Evolutionary conservation across 2,797 vertebrate species (phyloP).

Genomic region (Gymnoscopelus braueri): DNA sequence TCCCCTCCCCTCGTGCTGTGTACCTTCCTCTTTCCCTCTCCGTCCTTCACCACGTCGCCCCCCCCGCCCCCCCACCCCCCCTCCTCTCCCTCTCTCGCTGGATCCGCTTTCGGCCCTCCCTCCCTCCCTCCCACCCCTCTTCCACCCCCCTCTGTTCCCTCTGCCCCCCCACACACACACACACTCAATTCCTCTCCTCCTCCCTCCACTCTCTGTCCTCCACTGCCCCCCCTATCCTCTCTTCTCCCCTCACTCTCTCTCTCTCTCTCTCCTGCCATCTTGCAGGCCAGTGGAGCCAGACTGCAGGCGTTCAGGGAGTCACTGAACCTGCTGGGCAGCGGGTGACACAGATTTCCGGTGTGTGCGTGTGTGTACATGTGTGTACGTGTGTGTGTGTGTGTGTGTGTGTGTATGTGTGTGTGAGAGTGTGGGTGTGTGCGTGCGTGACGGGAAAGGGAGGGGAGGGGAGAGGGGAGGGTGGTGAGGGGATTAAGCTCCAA

Average conservation of each 20-base stretch:
- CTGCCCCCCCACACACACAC: background rate
- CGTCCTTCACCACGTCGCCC: background rate
- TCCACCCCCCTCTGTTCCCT: background rate
- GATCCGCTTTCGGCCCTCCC: conserved; percentile 60
- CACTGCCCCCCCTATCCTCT: conserved; percentile 7
- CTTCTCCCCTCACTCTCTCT: conserved; percentile 39
- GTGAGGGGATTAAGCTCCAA: conserved; percentile 77
- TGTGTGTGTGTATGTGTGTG: conserved; percentile 23
- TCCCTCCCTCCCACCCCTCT: background rate
- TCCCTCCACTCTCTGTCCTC: conserved; percentile 18
- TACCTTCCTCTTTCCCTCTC: background rate
- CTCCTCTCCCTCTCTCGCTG: conserved; percentile 14
- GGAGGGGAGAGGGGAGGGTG: background rate
- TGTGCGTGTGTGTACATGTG: conserved; percentile 61
- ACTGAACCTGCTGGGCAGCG: conserved; percentile 81
- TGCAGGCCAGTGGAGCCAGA: conserved; percentile 80
- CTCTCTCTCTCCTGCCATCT: conserved; percentile 78
- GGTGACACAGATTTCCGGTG: conserved; percentile 83
- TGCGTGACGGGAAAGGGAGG: conserved; percentile 56
- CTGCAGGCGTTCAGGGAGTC: conserved; percentile 81
- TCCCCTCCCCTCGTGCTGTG: conserved; percentile 5
- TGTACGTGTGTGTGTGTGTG: conserved; percentile 29
- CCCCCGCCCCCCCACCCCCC: conserved; percentile 6
- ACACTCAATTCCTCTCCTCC: conserved; percentile 29
- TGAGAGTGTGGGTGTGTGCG: conserved; percentile 32